These are phyloP conservation scores for Epinephelus coioides DNA, from an alignment of 2,797 vertebrate genomes.

Conservation along the genomic window DNA sequence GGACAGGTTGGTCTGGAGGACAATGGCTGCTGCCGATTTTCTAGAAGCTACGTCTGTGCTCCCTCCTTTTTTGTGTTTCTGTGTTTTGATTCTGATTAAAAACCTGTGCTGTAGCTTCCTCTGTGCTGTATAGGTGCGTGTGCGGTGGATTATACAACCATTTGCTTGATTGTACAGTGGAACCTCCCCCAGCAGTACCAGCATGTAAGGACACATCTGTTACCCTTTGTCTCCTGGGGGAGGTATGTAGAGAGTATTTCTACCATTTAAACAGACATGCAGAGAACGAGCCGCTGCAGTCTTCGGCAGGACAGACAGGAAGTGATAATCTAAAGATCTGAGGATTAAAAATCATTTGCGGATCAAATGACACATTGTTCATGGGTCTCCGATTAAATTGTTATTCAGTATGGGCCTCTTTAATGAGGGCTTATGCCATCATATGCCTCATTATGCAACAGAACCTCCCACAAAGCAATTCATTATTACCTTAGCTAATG, in stretches of 20 bases:
- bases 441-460: constrained; percentile 58
- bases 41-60: background rate
- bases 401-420: constrained; percentile 16
- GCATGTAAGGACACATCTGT: constrained; percentile 57
- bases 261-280: constrained; percentile 3
- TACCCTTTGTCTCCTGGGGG: constrained; percentile 19
- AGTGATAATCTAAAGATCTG: constrained; percentile 33
- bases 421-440: constrained; percentile 49
- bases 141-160: constrained; percentile 25
- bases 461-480: constrained; percentile 55
- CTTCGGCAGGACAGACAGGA: constrained; percentile 21
- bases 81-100: constrained; percentile 29
- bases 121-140: constrained; percentile 7
- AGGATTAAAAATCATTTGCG: constrained; percentile 40
- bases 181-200: constrained; percentile 34
- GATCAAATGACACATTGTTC: constrained; percentile 57
- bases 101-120: background rate
- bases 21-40: background rate
- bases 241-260: constrained; percentile 17
- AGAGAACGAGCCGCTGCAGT: background rate
- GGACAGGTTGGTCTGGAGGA: constrained; percentile 22
- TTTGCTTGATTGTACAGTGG: constrained; percentile 43
- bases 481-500: constrained; percentile 65
- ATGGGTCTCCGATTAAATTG: constrained; percentile 20
- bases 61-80: constrained; percentile 1